Base-by-base conservation (phyloP, 2,113 vertebrate species). In the Mormyrus iriodes region DNA sequence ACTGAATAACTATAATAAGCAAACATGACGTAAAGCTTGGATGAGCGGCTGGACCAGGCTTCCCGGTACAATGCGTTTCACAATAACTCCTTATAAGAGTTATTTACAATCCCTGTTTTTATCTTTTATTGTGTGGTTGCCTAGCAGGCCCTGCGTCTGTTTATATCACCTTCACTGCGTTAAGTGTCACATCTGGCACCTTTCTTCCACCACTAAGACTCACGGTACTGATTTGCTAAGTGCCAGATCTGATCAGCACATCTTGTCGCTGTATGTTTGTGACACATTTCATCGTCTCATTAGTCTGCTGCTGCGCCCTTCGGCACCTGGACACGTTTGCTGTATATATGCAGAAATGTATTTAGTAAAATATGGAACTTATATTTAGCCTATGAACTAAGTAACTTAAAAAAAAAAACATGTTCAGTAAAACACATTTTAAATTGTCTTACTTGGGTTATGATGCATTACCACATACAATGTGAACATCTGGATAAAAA, bases 11-110 rank as follows among this genome's bases (percentile, higher is more conserved):
- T 8, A 85, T 48, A 89, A 69, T 48, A 88, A 84, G 61, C 31
- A 89, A 61, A 39, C 12, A 21, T 89, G 88, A 89, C 88, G 76
- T 61, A 89, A 83, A 24, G 49, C 31, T 51, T 44, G 52, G 52
- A 31, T 61, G 53, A 42, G 12, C 52, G 8, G 51, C 21, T 31
- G 76, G 79, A 44, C 9, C 17, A 8, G 9, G 24, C 24, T 48
- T 42, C 24, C 52, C 58, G 52, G 31, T 48, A 42, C 39, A 52
- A 35, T 88, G 31, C n/a, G 8, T 88, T 82, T 53, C 27, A 19
- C 24, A 83, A 44, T 39, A 84, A 55, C 19, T 52, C 39, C 21
- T 76, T 49, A 6, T 39, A 79, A 73, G 19, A 53, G 21, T 42
- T 79, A 24, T 24, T 76, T 48, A 13, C 24, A 79, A 73, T 4